A percentile compares a stretch with the other conserved stretches of the same genome.
Conservation (phyloP, 1,140 invertebrate genomes). For the Pseudomyrmex gracilis region DNA sequence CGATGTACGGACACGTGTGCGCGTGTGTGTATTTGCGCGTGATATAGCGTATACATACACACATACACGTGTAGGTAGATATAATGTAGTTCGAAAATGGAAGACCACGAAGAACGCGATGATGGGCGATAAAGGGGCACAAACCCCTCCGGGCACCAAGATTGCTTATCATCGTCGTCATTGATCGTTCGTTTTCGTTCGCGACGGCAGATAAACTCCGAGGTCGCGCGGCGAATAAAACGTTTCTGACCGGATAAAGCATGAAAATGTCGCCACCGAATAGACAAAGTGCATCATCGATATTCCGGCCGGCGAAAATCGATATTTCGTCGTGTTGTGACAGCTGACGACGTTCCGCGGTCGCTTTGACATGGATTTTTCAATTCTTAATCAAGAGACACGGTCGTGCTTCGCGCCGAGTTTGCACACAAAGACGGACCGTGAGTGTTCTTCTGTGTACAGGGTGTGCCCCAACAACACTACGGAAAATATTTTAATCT, state of each 20-base stretch:
- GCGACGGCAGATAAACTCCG: constrained; percentile 26
- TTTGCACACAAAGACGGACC: too few relatives aligned
- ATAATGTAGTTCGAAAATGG: constrained; percentile 34
- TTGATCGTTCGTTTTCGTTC: constrained; percentile 43
- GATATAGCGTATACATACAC: too few relatives aligned
- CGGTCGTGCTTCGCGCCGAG: too few relatives aligned
- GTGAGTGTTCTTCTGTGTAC: too few relatives aligned
- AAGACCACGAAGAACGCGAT: constrained; percentile 24
- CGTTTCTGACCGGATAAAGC: constrained; percentile 22
- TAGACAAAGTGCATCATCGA: constrained; percentile 16
- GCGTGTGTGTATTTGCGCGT: background rate
- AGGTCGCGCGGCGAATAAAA: constrained; percentile 1
- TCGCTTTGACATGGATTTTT: background rate
- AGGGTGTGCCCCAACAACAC: too few relatives aligned
- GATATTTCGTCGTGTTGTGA: background rate
- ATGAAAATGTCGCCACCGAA: constrained; percentile 7
- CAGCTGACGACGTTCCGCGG: background rate
- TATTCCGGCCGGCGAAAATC: constrained; percentile 11
- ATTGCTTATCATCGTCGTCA: constrained; percentile 57
- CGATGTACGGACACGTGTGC: background rate
- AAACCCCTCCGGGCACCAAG: constrained; percentile 34
- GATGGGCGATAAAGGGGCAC: constrained; percentile 51
- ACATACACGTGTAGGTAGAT: background rate
- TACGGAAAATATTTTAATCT: too few relatives aligned
- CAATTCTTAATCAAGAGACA: background rate